phyloP scores from a whole-genome alignment of 2,113 vertebrate genomes.

The Nerophis ophidion region DNA sequence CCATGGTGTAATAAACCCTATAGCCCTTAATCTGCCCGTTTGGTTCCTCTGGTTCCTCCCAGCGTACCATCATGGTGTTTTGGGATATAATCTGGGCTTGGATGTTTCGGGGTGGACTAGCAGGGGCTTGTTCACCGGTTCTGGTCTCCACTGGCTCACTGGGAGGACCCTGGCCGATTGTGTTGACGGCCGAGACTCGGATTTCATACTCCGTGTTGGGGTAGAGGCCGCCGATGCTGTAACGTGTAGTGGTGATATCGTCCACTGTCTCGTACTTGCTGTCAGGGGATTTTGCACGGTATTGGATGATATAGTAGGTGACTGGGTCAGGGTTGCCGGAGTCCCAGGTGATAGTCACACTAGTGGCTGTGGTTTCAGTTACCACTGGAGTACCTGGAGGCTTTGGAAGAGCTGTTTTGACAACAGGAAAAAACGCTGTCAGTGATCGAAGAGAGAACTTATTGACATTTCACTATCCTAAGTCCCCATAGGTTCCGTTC shows the following conservation, averaged over 20 bases:
- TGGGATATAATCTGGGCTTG: slow-evolving; percentile 90
- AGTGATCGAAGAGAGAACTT: background rate
- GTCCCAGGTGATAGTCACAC: slow-evolving; percentile 98
- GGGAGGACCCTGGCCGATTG: slow-evolving; percentile 93
- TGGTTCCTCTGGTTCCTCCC: slow-evolving; percentile 96
- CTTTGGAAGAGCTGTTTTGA: slow-evolving; percentile 85
- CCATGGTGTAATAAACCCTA: slow-evolving; percentile 94
- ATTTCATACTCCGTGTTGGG: slow-evolving; percentile 98
- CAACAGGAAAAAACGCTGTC: slow-evolving; percentile 3
- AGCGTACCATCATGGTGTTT: slow-evolving; percentile 94
- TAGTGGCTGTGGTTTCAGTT: slow-evolving; percentile 95
- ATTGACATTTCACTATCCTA: too few relatives aligned
- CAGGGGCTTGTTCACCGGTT: slow-evolving; percentile 92
- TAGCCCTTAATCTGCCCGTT: slow-evolving; percentile 96
- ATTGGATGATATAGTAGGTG: slow-evolving; percentile 94
- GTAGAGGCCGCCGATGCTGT: slow-evolving; percentile 96
- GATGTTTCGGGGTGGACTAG: slow-evolving; percentile 89
- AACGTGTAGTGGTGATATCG: slow-evolving; percentile 95
- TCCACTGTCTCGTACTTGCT: slow-evolving; percentile 93
- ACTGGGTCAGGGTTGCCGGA: slow-evolving; percentile 95
- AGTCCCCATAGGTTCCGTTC: background rate
- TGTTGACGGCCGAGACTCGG: slow-evolving; percentile 93
- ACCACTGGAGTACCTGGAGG: slow-evolving; percentile 91
- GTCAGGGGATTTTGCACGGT: slow-evolving; percentile 89
- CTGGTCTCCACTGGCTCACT: slow-evolving; percentile 91